Conservation (phyloP, 1,140 invertebrate species). For the Drosophila seguyi region DNA sequence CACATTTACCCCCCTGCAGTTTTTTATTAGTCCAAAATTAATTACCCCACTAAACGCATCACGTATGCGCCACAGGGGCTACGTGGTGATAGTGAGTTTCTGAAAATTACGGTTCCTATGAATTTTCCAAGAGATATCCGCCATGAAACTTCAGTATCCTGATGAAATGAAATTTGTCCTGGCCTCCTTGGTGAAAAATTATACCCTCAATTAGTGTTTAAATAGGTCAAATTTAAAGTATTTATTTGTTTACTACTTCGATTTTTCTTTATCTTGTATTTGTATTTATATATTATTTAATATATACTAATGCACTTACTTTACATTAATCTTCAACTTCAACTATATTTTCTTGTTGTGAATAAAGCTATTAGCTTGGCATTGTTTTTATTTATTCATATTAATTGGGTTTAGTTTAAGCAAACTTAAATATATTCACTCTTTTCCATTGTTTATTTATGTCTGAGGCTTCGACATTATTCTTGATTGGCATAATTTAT, state of each 20-base stretch:
- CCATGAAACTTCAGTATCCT: background rate
- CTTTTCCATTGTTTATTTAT: no score
- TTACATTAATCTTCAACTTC: no score
- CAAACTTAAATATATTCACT: no score
- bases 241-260: background rate
- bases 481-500: no score
- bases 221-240: background rate
- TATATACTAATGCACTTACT: no score
- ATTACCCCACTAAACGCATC: constrained; percentile 53
- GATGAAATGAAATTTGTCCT: background rate
- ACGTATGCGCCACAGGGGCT: constrained; percentile 21
- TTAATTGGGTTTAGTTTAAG: no score
- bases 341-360: no score
- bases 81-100: background rate
- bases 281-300: background rate
- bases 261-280: background rate
- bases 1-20: constrained; percentile 1
- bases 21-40: constrained; percentile 47
- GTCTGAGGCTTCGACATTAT: no score
- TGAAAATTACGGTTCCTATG: background rate
- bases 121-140: background rate
- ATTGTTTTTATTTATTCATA: no score
- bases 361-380: background rate
- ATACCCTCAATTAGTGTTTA: background rate
- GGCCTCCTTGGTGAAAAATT: background rate